A percentile compares a stretch with the other conserved stretches of the same genome.
Conservation (phyloP, 2,888 invertebrate species). For the Pammene aurita region DNA sequence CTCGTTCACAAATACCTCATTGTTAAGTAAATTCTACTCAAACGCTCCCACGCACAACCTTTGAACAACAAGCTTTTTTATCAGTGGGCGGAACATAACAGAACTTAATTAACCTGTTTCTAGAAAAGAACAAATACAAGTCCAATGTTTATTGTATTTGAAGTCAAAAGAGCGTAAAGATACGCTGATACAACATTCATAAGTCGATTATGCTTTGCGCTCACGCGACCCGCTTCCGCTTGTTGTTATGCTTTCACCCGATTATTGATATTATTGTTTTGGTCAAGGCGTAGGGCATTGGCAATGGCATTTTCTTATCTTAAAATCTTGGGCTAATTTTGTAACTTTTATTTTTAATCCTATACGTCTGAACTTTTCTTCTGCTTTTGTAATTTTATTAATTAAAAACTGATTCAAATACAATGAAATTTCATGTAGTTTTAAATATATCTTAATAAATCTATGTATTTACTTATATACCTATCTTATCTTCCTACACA, state of each 20-base stretch:
- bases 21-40: slow-evolving; percentile 23
- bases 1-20: slow-evolving; percentile 8
- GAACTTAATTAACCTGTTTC: slow-evolving; percentile 21
- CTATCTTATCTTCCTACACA: neutral
- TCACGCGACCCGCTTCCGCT: neutral
- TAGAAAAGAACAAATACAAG: neutral
- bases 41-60: slow-evolving; percentile 25
- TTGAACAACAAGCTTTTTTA: slow-evolving; percentile 26
- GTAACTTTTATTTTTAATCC: neutral
- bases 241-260: slow-evolving; percentile 10
- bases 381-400: no score
- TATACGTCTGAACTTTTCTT: no score
- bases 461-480: neutral
- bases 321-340: slow-evolving; percentile 1
- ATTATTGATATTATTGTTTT: slow-evolving; percentile 18
- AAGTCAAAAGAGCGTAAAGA: neutral
- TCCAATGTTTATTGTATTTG: neutral
- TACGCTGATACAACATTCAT: neutral
- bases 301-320: slow-evolving; percentile 6
- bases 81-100: slow-evolving; percentile 23
- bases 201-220: neutral
- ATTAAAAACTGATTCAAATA: no score
- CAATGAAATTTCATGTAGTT: no score
- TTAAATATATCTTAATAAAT: no score
- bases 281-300: slow-evolving; percentile 2